Percentiles rank a stretch among this genome's conserved stretches.
Evolutionary conservation across 2,888 invertebrate genomes (phyloP).

Genomic region (Drosophila borborema): DNA sequence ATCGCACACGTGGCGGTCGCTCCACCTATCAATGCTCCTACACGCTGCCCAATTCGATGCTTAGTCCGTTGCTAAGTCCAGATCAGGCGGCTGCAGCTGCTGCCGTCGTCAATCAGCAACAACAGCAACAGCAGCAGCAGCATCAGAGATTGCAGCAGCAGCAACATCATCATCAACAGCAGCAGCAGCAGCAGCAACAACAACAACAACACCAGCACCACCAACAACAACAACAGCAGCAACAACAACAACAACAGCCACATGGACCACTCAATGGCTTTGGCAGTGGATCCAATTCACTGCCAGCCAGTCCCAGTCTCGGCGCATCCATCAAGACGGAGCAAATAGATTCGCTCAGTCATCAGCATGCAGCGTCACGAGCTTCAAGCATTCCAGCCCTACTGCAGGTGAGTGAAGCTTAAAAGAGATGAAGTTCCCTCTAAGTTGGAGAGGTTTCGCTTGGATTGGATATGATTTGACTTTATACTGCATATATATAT

Average conservation of each 20-base stretch:
- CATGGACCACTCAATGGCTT: slow-evolving; percentile 62
- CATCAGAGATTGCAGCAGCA: slow-evolving; percentile 44
- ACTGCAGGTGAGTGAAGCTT: slow-evolving; percentile 87
- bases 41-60: slow-evolving; percentile 91
- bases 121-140: slow-evolving; percentile 39
- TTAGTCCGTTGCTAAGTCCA: slow-evolving; percentile 85
- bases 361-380: slow-evolving; percentile 46
- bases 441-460: too few species aligned
- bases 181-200: slow-evolving; percentile 43
- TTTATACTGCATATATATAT: too few species aligned
- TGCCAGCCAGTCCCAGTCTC: slow-evolving; percentile 82
- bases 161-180: slow-evolving; percentile 63
- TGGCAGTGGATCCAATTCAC: slow-evolving; percentile 56
- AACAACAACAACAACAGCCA: slow-evolving; percentile 50
- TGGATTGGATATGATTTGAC: too few species aligned
- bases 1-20: slow-evolving; percentile 96
- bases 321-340: slow-evolving; percentile 86
- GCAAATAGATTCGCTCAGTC: slow-evolving; percentile 77
- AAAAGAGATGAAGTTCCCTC: background rate
- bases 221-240: slow-evolving; percentile 57
- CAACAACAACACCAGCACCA: slow-evolving; percentile 56
- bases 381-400: slow-evolving; percentile 87
- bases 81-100: slow-evolving; percentile 83
- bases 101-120: slow-evolving; percentile 58
- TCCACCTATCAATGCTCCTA: slow-evolving; percentile 98